Conservation (phyloP, 1,140 invertebrate species). For the Whitmania pigra region DNA sequence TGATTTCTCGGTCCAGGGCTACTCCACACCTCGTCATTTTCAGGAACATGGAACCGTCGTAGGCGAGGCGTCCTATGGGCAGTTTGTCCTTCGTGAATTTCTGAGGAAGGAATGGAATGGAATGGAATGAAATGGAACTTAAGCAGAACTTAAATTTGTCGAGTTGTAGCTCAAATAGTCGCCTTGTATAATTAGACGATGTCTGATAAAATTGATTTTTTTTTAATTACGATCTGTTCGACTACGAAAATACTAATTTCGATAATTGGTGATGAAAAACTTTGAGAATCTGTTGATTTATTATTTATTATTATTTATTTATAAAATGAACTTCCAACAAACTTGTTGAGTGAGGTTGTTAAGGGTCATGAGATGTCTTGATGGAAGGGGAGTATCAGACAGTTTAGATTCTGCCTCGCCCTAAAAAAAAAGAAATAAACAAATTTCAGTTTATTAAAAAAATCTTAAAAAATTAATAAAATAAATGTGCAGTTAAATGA, state of each 20-base stretch:
- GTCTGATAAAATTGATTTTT: no score
- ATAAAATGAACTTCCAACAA: not conserved
- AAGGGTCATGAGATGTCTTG: constrained; percentile 1
- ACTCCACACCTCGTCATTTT: constrained; percentile 33
- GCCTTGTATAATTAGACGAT: no score
- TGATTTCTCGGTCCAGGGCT: constrained; percentile 35
- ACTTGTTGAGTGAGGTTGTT: constrained; percentile 1
- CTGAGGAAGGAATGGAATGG: not conserved
- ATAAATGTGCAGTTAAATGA: not conserved
- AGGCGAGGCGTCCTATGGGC: constrained; percentile 37
- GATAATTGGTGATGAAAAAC: no score
- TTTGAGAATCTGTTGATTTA: no score
- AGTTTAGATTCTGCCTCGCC: constrained; percentile 17
- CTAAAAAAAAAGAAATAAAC: not conserved
- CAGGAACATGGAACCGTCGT: constrained; percentile 38
- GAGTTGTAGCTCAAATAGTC: no score
- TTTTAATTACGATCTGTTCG: no score
- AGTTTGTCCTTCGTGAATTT: constrained; percentile 29
- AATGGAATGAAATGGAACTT: no score
- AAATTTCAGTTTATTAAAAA: not conserved
- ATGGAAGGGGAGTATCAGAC: not conserved
- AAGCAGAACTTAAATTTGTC: no score
- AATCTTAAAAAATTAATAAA: not conserved
- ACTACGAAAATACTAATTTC: no score
- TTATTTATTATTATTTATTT: no score